Evolutionary conservation across 2,888 invertebrate genomes (phyloP), one percentile per base, ranked within the genome.

Genomic region (Schizaphis graminum): DNA sequence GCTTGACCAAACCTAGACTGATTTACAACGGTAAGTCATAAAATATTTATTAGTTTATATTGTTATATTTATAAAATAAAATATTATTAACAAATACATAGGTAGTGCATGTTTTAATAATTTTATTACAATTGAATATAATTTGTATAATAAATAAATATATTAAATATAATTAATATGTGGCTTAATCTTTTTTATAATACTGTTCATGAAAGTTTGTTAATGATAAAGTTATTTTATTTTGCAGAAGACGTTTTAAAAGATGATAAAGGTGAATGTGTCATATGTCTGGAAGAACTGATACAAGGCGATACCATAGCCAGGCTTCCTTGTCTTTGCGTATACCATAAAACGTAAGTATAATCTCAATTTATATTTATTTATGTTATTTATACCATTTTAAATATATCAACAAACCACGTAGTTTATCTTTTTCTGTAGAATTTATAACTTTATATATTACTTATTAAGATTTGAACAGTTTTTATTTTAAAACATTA

Each of bases 1-100:
- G 99, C 97, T 98, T 99, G 96, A 99, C 99, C 95, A 98, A 99
- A 97, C 99, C 99, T 95, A 97, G 99, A 96, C 98, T 99, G 96
- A 99, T 98, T 96, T 99, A 99, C 97, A 99, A 99, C 97, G 99
- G 99, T 99, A 96, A 97, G 92, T 89, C 1, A 5, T 67, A 16
- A 28, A 88, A 77, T 41, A 11, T 87, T 41, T 21, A 56, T 56
- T 28, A 24, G 24, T 56, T 49, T 26, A 24, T 8, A 41, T 56
- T n/a, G 24, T 67, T 44, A 44, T 56, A n/a, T 44, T 89, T 24
- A 13, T 21, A n/a, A 67, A 67, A 35, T 67, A 1, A 26, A 84
- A 53, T 41, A 49, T 85, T 11, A 90, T 35, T 13, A 67, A 67
- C 16, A 67, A 67, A 67, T 67, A 35, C 1, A 67, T 16, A n/a